A percentile compares a stretch with the other conserved stretches of the same genome.
Conservation (phyloP, 2,113 vertebrate genomes). For the Speoplatyrhinus poulsoni region DNA sequence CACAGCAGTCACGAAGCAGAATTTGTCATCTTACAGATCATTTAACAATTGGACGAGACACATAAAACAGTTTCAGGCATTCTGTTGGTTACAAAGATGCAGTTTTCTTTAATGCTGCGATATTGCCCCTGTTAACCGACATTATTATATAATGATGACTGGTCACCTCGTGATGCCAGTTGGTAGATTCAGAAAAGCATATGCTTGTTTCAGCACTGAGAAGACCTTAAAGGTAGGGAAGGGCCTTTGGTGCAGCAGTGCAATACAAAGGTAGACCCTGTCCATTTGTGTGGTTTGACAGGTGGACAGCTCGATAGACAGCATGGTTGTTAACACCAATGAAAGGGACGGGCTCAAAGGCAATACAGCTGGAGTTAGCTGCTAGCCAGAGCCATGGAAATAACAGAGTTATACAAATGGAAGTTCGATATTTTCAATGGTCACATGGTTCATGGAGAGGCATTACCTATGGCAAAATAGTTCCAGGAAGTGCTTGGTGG, state of each 20-base stretch:
- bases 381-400: slow-evolving; percentile 2
- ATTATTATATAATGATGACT: slow-evolving; percentile 20
- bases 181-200: not conserved
- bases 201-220: slow-evolving; percentile 43
- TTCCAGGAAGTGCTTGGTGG: too few relatives aligned
- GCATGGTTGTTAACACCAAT: not conserved
- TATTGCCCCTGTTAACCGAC: slow-evolving; percentile 9
- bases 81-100: not conserved
- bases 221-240: slow-evolving; percentile 25
- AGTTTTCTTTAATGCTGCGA: slow-evolving; percentile 3
- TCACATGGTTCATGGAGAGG: too few relatives aligned
- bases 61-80: not conserved
- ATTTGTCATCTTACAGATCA: slow-evolving; percentile 12
- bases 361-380: slow-evolving; percentile 7
- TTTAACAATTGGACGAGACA: not conserved
- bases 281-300: slow-evolving; percentile 15
- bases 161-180: slow-evolving; percentile 37
- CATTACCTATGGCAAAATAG: too few relatives aligned
- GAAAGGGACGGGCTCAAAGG: slow-evolving; percentile 5
- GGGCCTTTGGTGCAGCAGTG: slow-evolving; percentile 16
- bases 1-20: not conserved
- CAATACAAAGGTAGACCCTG: slow-evolving; percentile 9
- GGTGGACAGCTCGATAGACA: slow-evolving; percentile 14
- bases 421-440: too few relatives aligned
- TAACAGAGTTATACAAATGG: too few relatives aligned